These are phyloP conservation scores for Rhizoglyphus robini DNA, from an alignment of 1,140 invertebrate genomes.

Conservation along the genomic window DNA sequence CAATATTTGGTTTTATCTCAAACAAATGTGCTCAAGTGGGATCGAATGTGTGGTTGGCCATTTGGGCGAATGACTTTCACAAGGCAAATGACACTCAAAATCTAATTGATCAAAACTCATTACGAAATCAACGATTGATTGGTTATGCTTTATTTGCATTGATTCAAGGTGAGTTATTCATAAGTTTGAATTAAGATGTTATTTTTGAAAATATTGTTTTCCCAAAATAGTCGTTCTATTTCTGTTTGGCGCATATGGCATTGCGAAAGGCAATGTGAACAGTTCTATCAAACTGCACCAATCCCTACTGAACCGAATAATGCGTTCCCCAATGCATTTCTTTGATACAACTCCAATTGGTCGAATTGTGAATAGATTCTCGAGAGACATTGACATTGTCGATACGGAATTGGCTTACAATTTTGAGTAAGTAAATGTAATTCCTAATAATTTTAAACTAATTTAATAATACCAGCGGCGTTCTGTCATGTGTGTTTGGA, in stretches of 20 bases:
- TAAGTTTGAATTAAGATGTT: too few relatives aligned
- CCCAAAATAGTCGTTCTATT: conserved; percentile 19
- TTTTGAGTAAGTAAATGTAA: conserved; percentile 25
- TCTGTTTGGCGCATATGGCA: background rate
- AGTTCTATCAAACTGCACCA: conserved; percentile 26
- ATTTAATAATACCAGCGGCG: conserved; percentile 20
- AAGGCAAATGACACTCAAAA: background rate
- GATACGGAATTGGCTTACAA: conserved; percentile 32
- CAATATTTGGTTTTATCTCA: conserved; percentile 24
- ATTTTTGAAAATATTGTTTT: too few relatives aligned
- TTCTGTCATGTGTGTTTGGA: conserved; percentile 30
- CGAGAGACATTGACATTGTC: conserved; percentile 37
- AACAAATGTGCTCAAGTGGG: conserved; percentile 56
- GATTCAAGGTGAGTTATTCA: conserved; percentile 21
- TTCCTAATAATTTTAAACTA: background rate
- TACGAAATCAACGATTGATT: background rate
- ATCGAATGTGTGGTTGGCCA: conserved; percentile 79
- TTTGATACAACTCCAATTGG: conserved; percentile 42
- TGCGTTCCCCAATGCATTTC: conserved; percentile 34
- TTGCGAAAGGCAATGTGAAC: background rate
- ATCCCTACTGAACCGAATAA: conserved; percentile 29
- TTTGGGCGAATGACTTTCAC: conserved; percentile 36
- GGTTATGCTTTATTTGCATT: background rate
- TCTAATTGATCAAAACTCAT: conserved; percentile 30
- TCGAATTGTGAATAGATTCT: conserved; percentile 38